phyloP scores from a whole-genome alignment of 2,113 vertebrate species.

The Rhinopomastus cyanomelas region DNA sequence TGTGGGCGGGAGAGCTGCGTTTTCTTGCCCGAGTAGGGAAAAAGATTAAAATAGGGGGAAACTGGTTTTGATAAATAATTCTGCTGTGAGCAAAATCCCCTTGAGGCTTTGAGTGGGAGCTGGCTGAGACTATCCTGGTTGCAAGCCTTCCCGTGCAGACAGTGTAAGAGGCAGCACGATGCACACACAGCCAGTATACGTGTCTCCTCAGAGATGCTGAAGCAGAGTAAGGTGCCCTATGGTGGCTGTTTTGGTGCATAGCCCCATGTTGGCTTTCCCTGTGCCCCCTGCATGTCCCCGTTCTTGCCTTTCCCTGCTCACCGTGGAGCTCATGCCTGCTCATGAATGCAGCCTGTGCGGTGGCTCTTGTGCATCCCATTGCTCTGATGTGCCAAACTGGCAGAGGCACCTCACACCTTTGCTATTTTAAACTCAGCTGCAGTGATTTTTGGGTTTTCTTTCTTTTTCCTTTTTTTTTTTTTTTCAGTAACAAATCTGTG shows the following conservation, averaged over 20 bases:
- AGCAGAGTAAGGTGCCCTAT: accelerated
- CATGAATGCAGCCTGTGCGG: background rate
- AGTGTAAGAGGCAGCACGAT: slow-evolving; percentile 6
- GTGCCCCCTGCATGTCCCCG: background rate
- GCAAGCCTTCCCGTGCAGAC: slow-evolving; percentile 46
- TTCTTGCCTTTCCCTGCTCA: accelerated
- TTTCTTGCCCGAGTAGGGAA: background rate
- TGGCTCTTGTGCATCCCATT: accelerated
- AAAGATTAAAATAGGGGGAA: background rate
- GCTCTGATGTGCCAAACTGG: background rate
- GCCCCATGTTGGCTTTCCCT: background rate
- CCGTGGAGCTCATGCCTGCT: accelerated
- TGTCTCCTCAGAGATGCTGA: accelerated
- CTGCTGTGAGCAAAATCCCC: slow-evolving; percentile 19
- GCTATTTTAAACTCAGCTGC: slow-evolving; percentile 18
- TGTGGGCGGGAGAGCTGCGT: background rate
- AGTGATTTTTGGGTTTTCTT: background rate
- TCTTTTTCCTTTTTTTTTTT: background rate
- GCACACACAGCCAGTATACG: no score
- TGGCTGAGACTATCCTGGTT: slow-evolving; percentile 46
- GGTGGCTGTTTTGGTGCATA: accelerated
- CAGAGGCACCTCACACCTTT: background rate
- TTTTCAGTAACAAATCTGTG: slow-evolving; percentile 6
- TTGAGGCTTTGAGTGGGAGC: slow-evolving; percentile 11
- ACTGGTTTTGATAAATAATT: slow-evolving; percentile 17